Conservation (phyloP, 2,888 invertebrate species). For the Mellilla xanthometata region DNA sequence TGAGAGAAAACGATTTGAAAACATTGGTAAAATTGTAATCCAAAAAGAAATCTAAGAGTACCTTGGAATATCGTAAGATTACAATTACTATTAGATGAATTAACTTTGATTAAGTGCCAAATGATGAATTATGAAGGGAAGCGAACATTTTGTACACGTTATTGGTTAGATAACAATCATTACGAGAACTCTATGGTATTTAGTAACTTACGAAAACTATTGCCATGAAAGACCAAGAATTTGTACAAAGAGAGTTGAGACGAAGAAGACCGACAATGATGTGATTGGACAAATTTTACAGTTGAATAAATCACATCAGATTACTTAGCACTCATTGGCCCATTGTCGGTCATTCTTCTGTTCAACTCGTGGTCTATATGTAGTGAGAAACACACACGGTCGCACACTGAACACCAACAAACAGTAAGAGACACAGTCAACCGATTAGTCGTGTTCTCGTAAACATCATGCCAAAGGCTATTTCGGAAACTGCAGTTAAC, state of each 20-base stretch:
- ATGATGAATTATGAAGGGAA: constrained; percentile 23
- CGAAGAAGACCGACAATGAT: background rate
- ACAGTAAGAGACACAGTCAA: constrained; percentile 56
- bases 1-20: too few relatives aligned
- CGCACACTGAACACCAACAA: constrained; percentile 80
- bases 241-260: constrained; percentile 1
- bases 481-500: constrained; percentile 39
- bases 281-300: background rate
- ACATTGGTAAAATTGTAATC: too few relatives aligned
- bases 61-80: too few relatives aligned
- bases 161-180: constrained; percentile 46
- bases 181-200: constrained; percentile 35
- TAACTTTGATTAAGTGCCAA: constrained; percentile 18
- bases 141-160: constrained; percentile 48
- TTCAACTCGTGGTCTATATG: constrained; percentile 9
- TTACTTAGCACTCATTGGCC: constrained; percentile 1
- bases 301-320: background rate
- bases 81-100: background rate
- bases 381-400: constrained; percentile 44
- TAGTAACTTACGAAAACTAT: constrained; percentile 25
- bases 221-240: constrained; percentile 1
- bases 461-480: constrained; percentile 62
- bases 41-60: too few relatives aligned
- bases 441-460: constrained; percentile 61
- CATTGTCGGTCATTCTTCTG: constrained; percentile 1